phyloP scores from a whole-genome alignment of 1,140 invertebrate genomes.

The Oedothorax gibbosus region DNA sequence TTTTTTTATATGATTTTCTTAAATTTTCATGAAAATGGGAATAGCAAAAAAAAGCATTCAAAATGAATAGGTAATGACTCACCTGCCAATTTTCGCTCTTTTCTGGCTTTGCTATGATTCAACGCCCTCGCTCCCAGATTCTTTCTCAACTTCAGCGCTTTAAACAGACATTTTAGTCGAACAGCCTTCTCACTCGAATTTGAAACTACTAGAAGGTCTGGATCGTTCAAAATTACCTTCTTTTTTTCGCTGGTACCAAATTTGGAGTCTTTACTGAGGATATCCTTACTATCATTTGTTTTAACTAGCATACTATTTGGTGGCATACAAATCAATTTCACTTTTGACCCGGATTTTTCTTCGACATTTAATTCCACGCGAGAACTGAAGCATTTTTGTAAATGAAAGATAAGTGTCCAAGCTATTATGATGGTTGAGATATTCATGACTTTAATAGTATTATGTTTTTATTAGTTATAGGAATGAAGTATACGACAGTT shows the following conservation, averaged over 20 bases:
- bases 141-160: neutral
- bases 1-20: no score
- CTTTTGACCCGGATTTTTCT: no score
- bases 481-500: no score
- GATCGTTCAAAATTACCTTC: neutral
- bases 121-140: neutral
- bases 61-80: no score
- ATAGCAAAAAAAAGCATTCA: no score
- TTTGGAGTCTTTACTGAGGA: neutral
- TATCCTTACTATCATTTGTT: neutral
- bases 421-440: no score
- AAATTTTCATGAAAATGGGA: no score
- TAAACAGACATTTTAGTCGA: neutral
- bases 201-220: neutral
- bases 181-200: neutral
- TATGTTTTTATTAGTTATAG: no score
- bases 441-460: no score
- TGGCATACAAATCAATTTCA: constrained; percentile 1
- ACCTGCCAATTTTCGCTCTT: neutral
- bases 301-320: neutral
- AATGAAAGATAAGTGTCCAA: neutral
- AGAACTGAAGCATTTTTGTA: neutral
- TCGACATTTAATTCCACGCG: neutral
- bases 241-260: neutral
- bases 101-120: neutral